Evolutionary conservation across 2,888 invertebrate species (phyloP), one percentile per base, ranked within the genome.

Genomic region (Anorthoa munda): DNA sequence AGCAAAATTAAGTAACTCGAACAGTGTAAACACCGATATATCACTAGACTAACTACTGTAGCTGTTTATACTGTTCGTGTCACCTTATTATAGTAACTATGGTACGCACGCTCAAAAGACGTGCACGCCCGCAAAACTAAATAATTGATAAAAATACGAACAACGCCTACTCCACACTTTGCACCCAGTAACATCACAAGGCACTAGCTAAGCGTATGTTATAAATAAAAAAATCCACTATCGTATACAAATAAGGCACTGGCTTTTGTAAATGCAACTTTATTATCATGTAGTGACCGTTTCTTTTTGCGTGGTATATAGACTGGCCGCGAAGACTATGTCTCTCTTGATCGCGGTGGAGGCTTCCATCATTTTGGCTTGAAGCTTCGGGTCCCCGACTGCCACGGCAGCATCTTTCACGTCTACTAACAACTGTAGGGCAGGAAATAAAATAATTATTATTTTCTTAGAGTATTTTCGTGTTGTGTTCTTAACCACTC

Each of bases 261-360:
- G 46, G 51, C 26, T 21, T 45, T 65, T 61, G 11, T 65, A 66
- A 74, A 63, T 51, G 31, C 31, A 63, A 73, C 53, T 66, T 46
- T 67, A 65, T 48, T 21, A 63, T 87, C 65, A 90, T 53, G 85
- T 83, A 31, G 84, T 76, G 50, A 92, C 87, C 72, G 92, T 88
- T 70, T 95, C 96, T 81, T 93, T 94, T 61, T 94, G 93, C 1
- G 95, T 95, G 5, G 99, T 99, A 91, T 99, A 99, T 60, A 99
- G 97, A 94, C 99, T 99, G 48, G 99, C 99, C 31, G 99, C 99
- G 92, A 99, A 99, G 0, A 99, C 99, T 89, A 99, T 99, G 93
- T 99, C 99, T 75, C 99, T 97, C 93, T 99, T 99, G 82, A 99
- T 99, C 59, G 98, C 98, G 4, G 97, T 97, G 0, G 99, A 99